Conservation (phyloP, 2,113 vertebrate genomes). For the Rallus limicola region DNA sequence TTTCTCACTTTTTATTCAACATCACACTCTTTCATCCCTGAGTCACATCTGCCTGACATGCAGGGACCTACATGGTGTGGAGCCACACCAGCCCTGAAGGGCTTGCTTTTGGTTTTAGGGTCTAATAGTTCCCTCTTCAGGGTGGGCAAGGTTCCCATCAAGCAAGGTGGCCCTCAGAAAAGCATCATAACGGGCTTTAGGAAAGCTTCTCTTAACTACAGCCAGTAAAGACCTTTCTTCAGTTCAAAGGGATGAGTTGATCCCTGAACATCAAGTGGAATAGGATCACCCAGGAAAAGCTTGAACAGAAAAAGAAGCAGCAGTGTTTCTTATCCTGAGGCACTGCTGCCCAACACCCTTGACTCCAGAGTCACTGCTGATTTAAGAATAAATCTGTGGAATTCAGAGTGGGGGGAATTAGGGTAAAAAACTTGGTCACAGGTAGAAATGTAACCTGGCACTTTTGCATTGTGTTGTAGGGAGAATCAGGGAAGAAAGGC, state of each 20-base stretch:
- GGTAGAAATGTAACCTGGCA: background rate
- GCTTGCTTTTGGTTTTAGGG: background rate
- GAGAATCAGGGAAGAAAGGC: conserved; percentile 72
- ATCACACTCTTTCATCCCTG: fast-evolving
- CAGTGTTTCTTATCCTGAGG: background rate
- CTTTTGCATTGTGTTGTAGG: conserved; percentile 44
- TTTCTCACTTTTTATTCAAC: background rate
- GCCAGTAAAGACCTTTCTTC: background rate
- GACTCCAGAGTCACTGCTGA: fast-evolving
- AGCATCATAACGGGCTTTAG: background rate
- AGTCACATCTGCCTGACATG: fast-evolving
- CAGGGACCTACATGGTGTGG: background rate
- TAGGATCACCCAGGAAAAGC: background rate
- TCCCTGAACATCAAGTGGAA: background rate
- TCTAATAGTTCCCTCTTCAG: background rate
- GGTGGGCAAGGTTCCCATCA: background rate
- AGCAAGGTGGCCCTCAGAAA: background rate
- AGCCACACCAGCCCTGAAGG: background rate
- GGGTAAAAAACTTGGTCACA: background rate
- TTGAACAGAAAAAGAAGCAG: background rate
- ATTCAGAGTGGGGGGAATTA: background rate
- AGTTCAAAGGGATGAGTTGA: background rate
- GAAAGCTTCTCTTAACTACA: background rate
- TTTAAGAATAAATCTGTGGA: background rate
- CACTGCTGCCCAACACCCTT: background rate